phyloP scores from a whole-genome alignment of 1,140 invertebrate genomes.

The Hermatobates lingyangjiaoensis region DNA sequence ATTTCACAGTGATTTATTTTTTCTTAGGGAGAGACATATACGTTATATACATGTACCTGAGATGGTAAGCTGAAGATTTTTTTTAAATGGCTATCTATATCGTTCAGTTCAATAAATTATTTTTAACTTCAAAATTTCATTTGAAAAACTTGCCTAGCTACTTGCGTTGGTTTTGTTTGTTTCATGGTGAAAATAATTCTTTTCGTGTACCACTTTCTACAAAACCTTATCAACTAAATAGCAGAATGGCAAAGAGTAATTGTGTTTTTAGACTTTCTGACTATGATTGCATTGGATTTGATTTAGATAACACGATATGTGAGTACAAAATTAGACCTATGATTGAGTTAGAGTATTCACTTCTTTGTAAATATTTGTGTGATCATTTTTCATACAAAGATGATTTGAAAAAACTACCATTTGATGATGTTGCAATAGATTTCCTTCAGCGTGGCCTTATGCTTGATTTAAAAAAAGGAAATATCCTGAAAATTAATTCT shows the following conservation, averaged over 20 bases:
- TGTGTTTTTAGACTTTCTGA: conserved; percentile 28
- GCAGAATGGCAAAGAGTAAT: too few species aligned
- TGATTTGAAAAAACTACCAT: conserved; percentile 29
- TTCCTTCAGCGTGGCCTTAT: conserved; percentile 57
- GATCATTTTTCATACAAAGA: conserved; percentile 36
- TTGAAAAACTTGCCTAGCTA: too few species aligned
- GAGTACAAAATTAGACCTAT: conserved; percentile 43
- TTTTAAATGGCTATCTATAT: too few species aligned
- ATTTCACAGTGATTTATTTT: conserved; percentile 9
- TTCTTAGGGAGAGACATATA: conserved; percentile 6
- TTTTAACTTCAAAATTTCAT: too few species aligned
- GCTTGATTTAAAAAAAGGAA: conserved; percentile 49
- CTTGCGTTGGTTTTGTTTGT: too few species aligned
- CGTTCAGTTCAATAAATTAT: too few species aligned
- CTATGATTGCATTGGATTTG: conserved; percentile 64
- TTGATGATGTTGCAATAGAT: conserved; percentile 32
- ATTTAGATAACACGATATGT: conserved; percentile 55
- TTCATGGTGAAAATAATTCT: too few species aligned
- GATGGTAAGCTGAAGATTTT: conserved; percentile 5
- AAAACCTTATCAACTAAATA: too few species aligned
- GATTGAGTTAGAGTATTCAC: conserved; percentile 39
- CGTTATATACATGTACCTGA: conserved; percentile 11
- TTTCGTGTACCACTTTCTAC: too few species aligned
- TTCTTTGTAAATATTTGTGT: conserved; percentile 40
- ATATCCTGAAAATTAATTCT: conserved; percentile 41